phyloP scores from a whole-genome alignment of 2,888 invertebrate genomes.

The Ditula angustiorana region DNA sequence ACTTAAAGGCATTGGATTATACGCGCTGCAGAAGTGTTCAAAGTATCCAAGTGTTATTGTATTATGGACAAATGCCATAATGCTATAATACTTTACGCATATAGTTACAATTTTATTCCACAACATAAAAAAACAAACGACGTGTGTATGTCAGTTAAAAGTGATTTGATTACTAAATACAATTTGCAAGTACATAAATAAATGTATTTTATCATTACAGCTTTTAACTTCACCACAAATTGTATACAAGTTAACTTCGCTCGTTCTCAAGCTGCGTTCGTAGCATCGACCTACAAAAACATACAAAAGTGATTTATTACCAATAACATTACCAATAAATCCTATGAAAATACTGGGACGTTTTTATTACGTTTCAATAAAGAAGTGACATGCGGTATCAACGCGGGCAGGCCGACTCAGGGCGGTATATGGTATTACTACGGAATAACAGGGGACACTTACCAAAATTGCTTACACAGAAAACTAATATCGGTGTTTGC shows the following conservation, averaged over 20 bases:
- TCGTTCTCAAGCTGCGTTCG: not conserved
- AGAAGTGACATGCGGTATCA: constrained; percentile 65
- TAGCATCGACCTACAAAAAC: constrained; percentile 1
- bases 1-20: no score
- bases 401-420: constrained; percentile 53
- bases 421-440: constrained; percentile 60
- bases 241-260: no score
- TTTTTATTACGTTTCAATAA: constrained; percentile 74
- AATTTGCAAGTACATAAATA: not conserved
- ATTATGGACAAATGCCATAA: no score
- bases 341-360: constrained; percentile 40
- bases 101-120: no score
- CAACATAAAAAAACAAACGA: not conserved
- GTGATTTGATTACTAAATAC: no score
- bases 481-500: constrained; percentile 85
- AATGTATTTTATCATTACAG: not conserved
- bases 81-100: no score
- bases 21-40: no score
- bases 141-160: no score
- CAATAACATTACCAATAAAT: constrained; percentile 45
- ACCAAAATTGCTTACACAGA: constrained; percentile 83
- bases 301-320: constrained; percentile 51
- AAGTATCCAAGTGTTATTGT: no score
- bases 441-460: constrained; percentile 80
- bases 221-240: not conserved